phyloP scores from a whole-genome alignment of 2,888 invertebrate species.

The Venusia cambrica region DNA sequence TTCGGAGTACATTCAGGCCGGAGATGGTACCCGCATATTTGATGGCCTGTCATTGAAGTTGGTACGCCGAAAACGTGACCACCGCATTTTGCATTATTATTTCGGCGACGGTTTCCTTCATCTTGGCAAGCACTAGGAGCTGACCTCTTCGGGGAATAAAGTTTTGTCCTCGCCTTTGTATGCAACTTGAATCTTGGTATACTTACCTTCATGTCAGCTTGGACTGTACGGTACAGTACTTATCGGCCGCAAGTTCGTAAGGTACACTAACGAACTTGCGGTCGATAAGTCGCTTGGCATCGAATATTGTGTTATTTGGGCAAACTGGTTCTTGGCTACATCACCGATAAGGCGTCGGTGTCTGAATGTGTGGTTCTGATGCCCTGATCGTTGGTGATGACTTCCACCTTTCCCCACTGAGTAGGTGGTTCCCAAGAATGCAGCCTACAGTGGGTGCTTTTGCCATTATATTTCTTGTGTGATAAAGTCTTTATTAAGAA shows the following conservation, averaged over 20 bases:
- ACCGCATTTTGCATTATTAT: conserved; percentile 92
- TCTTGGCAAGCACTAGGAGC: conserved; percentile 95
- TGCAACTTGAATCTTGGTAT: conserved; percentile 90
- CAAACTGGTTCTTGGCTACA: conserved; percentile 91
- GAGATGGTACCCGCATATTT: conserved; percentile 96
- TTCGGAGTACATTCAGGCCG: conserved; percentile 93
- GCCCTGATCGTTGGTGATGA: conserved; percentile 95
- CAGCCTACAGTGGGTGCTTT: too few species aligned
- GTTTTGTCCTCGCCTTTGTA: conserved; percentile 94
- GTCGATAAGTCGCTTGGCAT: conserved; percentile 76
- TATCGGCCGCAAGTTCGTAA: conserved; percentile 94
- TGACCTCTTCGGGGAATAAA: conserved; percentile 95
- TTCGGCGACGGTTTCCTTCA: conserved; percentile 96
- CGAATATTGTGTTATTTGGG: conserved; percentile 93
- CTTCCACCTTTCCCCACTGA: conserved; percentile 95
- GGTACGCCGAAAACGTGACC: conserved; percentile 94
- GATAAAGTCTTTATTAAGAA: too few species aligned
- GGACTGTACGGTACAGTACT: conserved; percentile 93
- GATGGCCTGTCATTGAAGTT: conserved; percentile 94
- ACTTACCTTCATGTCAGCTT: conserved; percentile 93
- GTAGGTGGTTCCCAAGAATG: conserved; percentile 97
- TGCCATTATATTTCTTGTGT: conserved; percentile 52
- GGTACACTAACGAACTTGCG: conserved; percentile 15
- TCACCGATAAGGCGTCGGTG: conserved; percentile 91
- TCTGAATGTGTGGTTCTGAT: conserved; percentile 93